Conservation (phyloP, 2,888 invertebrate genomes). For the Chouioia cunea region DNA sequence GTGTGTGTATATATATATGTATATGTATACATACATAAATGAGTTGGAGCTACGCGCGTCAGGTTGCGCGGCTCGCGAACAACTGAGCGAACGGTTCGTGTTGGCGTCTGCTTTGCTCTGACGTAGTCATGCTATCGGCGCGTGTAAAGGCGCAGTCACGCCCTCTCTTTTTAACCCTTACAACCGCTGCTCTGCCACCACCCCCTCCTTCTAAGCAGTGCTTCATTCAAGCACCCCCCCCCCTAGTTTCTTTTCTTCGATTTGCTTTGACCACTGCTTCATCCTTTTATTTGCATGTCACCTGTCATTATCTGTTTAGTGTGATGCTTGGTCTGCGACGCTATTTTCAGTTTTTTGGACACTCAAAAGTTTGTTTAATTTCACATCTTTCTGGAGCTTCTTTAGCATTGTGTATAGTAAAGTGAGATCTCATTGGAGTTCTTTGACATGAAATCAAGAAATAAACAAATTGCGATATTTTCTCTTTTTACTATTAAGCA, state of each 20-base stretch:
- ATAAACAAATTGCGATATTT: too few species aligned
- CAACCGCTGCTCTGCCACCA: conserved; percentile 3
- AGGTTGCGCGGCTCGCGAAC: conserved; percentile 62
- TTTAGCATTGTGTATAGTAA: too few species aligned
- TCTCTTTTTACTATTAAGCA: too few species aligned
- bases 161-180: conserved; percentile 29
- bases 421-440: too few species aligned
- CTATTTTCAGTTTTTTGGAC: conserved; percentile 5
- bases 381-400: too few species aligned
- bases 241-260: conserved; percentile 23
- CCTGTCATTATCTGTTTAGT: neutral
- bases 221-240: conserved; percentile 15
- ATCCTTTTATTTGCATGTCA: neutral
- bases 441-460: too few species aligned
- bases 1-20: too few species aligned
- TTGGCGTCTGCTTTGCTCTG: conserved; percentile 6
- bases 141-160: conserved; percentile 20
- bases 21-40: neutral
- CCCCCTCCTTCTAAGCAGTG: neutral
- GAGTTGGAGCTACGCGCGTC: conserved; percentile 39
- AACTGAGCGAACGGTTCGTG: conserved; percentile 57
- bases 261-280: conserved; percentile 18
- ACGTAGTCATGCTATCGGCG: neutral
- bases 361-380: too few species aligned
- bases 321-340: neutral